These are phyloP conservation scores for Bombylius major DNA, from an alignment of 2,888 invertebrate species.

Conservation along the genomic window DNA sequence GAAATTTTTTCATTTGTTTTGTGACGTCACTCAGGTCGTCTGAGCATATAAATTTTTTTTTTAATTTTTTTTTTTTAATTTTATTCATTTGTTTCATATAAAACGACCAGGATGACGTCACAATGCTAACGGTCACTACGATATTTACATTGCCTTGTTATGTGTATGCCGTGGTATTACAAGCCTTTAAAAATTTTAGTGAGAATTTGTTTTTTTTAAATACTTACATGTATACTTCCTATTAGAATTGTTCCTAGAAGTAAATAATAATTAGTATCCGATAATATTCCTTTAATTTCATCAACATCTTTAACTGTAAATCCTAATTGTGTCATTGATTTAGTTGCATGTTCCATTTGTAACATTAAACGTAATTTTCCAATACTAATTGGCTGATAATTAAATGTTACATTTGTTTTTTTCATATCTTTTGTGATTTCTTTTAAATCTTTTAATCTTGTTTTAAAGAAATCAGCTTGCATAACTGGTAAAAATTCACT, in stretches of 20 bases:
- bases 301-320: slow-evolving; percentile 91
- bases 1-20: no score
- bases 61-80: no score
- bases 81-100: no score
- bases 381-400: slow-evolving; percentile 62
- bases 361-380: slow-evolving; percentile 66
- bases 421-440: slow-evolving; percentile 47
- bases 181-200: no score
- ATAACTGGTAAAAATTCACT: slow-evolving; percentile 69
- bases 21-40: no score
- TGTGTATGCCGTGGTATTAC: no score
- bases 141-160: no score
- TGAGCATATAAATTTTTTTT: no score
- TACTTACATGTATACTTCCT: slow-evolving; percentile 83
- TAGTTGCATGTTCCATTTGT: slow-evolving; percentile 63
- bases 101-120: no score
- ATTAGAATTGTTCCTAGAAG: slow-evolving; percentile 81
- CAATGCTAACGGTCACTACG: no score
- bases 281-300: slow-evolving; percentile 92
- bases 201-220: neutral
- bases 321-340: slow-evolving; percentile 50
- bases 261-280: slow-evolving; percentile 88
- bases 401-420: slow-evolving; percentile 52
- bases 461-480: slow-evolving; percentile 70
- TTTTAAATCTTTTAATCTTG: slow-evolving; percentile 61